Evolutionary conservation across 1,140 invertebrate genomes (phyloP), one percentile per base, ranked within the genome.

Genomic region (Acromyrmex echinatior): DNA sequence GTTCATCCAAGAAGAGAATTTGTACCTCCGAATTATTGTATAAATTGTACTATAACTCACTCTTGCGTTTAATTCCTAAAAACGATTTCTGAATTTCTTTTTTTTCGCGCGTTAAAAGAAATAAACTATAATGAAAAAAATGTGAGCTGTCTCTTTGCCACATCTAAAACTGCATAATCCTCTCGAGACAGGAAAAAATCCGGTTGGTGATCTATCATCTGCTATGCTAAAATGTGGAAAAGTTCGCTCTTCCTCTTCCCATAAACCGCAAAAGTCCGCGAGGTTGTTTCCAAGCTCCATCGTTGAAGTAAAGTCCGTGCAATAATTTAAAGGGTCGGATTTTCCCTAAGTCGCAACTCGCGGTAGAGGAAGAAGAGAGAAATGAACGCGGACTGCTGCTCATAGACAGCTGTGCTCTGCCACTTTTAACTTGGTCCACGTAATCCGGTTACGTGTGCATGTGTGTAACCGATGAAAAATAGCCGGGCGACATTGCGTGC

Each of bases 241-340:
- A 73, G 25, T 84, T 76, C 45, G 56, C 39, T 18, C 45, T 74
- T 45, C 9, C 10, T 62, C 31, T 49, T 74, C 7, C 56, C 73
- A 6, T 74, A 63, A 84, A 74, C 68, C 80, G 3, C 53, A 49
- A 16, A 74, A 74, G 35, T 74, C 39, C 80, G 56, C 56, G 16
- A 14, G 56, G 56, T 62, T 74, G 35, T 39, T 82, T 45, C 49
- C 14, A 39, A 56, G 49, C 49, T 70, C 18, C 45, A 39, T 28
- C 31, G 39, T 84, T 62, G 25, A 35, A 74, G 45, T 49, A 62
- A 62, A 81, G 65, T 81, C 21, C 68, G 68, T 10, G 56, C 70
- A 76, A 84, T 84, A 84, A 84, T 84, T 74, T 84, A 62, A 76
- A 84, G 39, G 39, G 56, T 28, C 39, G 70, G 80, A 84, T 84